phyloP scores from a whole-genome alignment of 2,888 invertebrate species.

The Xestoiulus laeticollis region DNA sequence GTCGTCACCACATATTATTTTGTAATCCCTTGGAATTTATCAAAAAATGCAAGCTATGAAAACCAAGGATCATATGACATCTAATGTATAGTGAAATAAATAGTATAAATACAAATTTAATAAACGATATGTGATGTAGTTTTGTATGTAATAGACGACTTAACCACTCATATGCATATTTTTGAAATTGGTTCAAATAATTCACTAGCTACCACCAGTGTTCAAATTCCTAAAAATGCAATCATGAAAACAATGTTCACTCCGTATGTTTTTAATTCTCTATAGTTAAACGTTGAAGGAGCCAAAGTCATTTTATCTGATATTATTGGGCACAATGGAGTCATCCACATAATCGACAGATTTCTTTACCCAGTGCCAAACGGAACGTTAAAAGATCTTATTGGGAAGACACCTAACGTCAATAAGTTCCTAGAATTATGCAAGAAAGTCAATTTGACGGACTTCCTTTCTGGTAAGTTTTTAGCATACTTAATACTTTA shows the following conservation, averaged over 20 bases:
- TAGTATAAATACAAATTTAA: too few species aligned
- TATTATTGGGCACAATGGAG: constrained; percentile 53
- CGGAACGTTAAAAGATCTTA: constrained; percentile 45
- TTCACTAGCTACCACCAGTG: too few species aligned
- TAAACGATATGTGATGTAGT: too few species aligned
- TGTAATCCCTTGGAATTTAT: background rate
- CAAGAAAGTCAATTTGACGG: constrained; percentile 46
- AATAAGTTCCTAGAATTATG: constrained; percentile 40
- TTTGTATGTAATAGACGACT: too few species aligned
- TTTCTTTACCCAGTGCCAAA: constrained; percentile 53
- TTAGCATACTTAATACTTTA: background rate
- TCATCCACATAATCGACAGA: constrained; percentile 52
- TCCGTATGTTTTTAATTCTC: background rate
- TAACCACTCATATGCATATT: too few species aligned
- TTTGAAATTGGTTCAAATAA: too few species aligned
- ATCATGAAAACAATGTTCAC: background rate
- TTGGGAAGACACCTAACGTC: constrained; percentile 41
- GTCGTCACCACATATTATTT: background rate
- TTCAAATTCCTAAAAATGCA: too few species aligned
- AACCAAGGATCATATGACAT: too few species aligned
- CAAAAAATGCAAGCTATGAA: too few species aligned
- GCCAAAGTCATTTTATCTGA: constrained; percentile 52
- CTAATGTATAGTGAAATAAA: too few species aligned
- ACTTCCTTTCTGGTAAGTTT: constrained; percentile 48
- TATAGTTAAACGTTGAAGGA: constrained; percentile 51